These are phyloP conservation scores for Battus philenor DNA, from an alignment of 1,140 invertebrate species.

Conservation along the genomic window DNA sequence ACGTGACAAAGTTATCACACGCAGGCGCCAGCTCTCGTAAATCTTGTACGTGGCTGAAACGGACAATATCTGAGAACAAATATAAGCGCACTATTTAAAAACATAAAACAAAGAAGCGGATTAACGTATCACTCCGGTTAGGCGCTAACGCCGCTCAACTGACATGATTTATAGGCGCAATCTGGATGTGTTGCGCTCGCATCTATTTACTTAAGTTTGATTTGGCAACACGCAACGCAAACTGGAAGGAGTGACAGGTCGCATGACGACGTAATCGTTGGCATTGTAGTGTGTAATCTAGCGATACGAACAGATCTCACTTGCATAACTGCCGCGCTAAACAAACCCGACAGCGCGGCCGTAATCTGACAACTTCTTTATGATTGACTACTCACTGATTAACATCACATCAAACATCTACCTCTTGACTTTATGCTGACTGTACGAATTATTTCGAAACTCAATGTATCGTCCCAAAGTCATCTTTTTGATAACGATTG, in stretches of 20 bases:
- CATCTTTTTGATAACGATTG: conserved; percentile 14
- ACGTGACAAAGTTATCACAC: conserved; percentile 64
- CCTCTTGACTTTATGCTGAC: conserved; percentile 35
- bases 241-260: conserved; percentile 44
- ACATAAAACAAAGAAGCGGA: conserved; percentile 69
- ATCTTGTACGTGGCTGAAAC: conserved; percentile 55
- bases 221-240: conserved; percentile 49
- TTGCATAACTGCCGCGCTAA: conserved; percentile 62
- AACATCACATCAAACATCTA: conserved; percentile 43
- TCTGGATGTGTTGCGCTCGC: conserved; percentile 47
- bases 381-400: conserved; percentile 54
- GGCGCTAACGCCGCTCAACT: conserved; percentile 24
- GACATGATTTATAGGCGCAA: conserved; percentile 54
- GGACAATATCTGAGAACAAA: conserved; percentile 71
- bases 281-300: conserved; percentile 66
- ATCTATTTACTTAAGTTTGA: conserved; percentile 60
- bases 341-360: conserved; percentile 44
- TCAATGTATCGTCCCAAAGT: conserved; percentile 29
- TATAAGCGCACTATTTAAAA: conserved; percentile 71
- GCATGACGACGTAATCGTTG: conserved; percentile 63
- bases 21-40: conserved; percentile 62
- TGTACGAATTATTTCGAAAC: conserved; percentile 47
- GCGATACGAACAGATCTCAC: conserved; percentile 53
- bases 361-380: conserved; percentile 56
- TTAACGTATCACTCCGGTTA: conserved; percentile 64